These are phyloP conservation scores for Urophycis tenuis DNA, from an alignment of 2,797 vertebrate genomes.

Conservation along the genomic window DNA sequence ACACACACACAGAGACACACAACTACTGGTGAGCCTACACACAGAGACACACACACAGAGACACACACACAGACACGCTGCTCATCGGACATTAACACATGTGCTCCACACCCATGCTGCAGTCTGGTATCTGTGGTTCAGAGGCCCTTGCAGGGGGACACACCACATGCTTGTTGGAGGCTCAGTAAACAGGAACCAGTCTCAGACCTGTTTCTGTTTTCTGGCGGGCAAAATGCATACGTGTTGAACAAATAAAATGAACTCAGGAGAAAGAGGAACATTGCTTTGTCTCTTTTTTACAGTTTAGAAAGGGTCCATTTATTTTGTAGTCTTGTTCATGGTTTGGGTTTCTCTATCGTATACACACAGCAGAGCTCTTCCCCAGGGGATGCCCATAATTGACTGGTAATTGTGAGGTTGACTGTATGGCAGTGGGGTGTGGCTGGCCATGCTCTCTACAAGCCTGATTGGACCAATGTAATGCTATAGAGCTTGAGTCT, in stretches of 20 bases:
- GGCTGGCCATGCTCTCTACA: slow-evolving; percentile 32
- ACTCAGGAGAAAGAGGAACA: neutral
- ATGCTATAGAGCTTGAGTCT: slow-evolving; percentile 33
- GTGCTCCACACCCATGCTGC: slow-evolving; percentile 43
- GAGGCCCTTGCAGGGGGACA: slow-evolving; percentile 35
- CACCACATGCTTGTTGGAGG: neutral
- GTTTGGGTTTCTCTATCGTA: slow-evolving; percentile 8
- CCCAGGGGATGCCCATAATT: slow-evolving; percentile 2
- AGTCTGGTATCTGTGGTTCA: slow-evolving; percentile 32
- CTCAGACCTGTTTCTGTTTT: slow-evolving; percentile 7
- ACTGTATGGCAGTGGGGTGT: slow-evolving; percentile 17
- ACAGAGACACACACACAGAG: slow-evolving; percentile 38
- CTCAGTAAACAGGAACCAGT: neutral
- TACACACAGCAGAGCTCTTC: neutral
- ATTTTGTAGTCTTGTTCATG: neutral
- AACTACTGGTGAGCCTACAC: neutral
- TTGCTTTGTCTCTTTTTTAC: neutral
- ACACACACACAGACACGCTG: slow-evolving; percentile 13
- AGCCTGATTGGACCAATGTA: slow-evolving; percentile 20
- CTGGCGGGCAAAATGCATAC: neutral
- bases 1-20: neutral
- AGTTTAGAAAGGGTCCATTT: neutral
- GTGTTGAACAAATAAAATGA: neutral
- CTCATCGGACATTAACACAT: slow-evolving; percentile 48
- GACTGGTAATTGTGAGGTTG: neutral